Evolutionary conservation across 37 sponge, comb jelly and placozoan species (phyloP), one percentile per base, ranked within the genome.

Genomic region (Agelas oroides): DNA sequence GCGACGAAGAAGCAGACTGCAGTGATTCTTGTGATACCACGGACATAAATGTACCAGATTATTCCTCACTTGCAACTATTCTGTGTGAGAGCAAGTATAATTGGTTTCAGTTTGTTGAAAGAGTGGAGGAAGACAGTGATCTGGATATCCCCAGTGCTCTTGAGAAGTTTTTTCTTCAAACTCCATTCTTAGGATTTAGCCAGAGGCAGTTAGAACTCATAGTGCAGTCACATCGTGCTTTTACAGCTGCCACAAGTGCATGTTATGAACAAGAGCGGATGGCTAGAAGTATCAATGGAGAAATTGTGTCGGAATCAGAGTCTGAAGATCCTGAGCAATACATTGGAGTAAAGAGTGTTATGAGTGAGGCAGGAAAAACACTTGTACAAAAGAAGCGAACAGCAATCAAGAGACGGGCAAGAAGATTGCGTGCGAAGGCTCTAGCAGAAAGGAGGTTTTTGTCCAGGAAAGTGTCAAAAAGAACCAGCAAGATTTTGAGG

Each of bases 301-400:
- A 56, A 2, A 35, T 80, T 1, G 81, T 80, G 1, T 27, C 70
- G 1, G 81, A 80, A 28, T 78, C 79, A 21, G 81, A 80, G 41
- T 31, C 40, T 23, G 83, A 82, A 37, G 62, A 82, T 46, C 72
- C 83, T 31, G 73, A 72, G 33, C 31, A 5, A 2, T 71, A 72
- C 56, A 37, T 8, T 46, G 6, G 8, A 12, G 6, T 46, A 3
- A 46, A 46, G 46, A 8, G 8, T 46, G 6, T 8, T 12, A 12
- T 46, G 46, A 46, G 46, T 46, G 46, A 46, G 46, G 46, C 46
- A 12, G 46, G 46, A 3, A 46, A 46, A 8, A 46, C 3, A 46
- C 3, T 46, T 46, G 46, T 46, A 3, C 6, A 12, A 8, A 46
- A 46, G 46, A 3, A 46, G 8, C 3, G 46, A 46, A 8, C 46